Percentiles rank a stretch among this genome's conserved stretches.
These are phyloP conservation scores for Notechis scutatus DNA, from an alignment of 2,113 vertebrate species.

Conservation along the genomic window DNA sequence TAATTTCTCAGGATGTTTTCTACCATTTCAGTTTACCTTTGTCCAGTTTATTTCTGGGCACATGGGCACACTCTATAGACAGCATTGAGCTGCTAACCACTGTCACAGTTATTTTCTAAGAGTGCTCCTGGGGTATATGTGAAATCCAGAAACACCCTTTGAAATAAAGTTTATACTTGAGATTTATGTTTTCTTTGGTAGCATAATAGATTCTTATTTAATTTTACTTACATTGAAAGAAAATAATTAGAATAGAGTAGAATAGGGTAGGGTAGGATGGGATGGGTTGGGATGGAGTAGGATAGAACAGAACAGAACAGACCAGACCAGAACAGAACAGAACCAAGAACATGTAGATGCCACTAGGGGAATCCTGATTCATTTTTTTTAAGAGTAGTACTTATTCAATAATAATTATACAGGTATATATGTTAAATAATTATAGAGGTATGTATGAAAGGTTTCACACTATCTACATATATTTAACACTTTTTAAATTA, in stretches of 20 bases:
- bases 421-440: background rate
- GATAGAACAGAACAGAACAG: background rate
- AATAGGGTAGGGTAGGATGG: background rate
- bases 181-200: background rate
- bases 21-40: background rate
- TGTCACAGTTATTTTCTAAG: background rate
- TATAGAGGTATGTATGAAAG: background rate
- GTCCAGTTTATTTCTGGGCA: background rate
- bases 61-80: background rate
- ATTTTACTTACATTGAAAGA: background rate
- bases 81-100: background rate
- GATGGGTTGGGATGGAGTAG: background rate
- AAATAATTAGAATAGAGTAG: background rate
- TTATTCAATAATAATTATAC: background rate
- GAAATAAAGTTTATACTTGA: background rate
- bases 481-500: background rate
- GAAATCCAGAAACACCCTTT: background rate
- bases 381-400: background rate
- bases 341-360: background rate
- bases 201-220: background rate
- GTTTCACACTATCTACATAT: background rate
- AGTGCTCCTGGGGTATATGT: background rate
- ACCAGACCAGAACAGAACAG: background rate
- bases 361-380: background rate
- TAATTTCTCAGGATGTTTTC: background rate